Evolutionary conservation across 2,888 invertebrate species (phyloP).

Genomic region (Stenodera caucasica): DNA sequence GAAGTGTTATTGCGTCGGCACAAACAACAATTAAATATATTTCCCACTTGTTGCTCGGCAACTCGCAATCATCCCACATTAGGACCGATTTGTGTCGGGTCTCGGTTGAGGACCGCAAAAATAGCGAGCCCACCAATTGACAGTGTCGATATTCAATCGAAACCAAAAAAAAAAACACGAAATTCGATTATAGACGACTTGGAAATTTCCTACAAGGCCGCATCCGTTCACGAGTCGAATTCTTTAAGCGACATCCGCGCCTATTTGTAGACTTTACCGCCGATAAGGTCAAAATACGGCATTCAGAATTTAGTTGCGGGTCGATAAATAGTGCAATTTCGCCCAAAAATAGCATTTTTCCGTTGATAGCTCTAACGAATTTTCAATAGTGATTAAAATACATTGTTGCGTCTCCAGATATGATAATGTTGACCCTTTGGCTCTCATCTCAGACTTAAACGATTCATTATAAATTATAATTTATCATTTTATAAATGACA

Average conservation of each 20-base stretch:
- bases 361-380: too few species aligned
- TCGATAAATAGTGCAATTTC: too few species aligned
- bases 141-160: too few species aligned
- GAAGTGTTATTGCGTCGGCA: background rate
- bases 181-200: background rate
- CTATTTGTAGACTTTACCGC: background rate
- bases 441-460: background rate
- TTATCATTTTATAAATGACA: too few species aligned
- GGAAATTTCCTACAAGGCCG: conserved; percentile 6
- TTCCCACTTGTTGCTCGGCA: conserved; percentile 3
- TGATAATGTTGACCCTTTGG: background rate
- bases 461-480: too few species aligned
- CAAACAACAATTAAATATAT: conserved; percentile 7
- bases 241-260: background rate
- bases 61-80: background rate
- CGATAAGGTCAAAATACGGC: background rate
- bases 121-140: too few species aligned
- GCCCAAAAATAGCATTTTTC: too few species aligned
- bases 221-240: background rate
- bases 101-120: too few species aligned
- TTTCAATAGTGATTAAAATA: background rate
- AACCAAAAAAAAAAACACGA: too few species aligned
- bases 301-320: too few species aligned
- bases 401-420: background rate
- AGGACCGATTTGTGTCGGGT: background rate